Conservation (phyloP, 2,113 vertebrate genomes). For the Thymallus thymallus region DNA sequence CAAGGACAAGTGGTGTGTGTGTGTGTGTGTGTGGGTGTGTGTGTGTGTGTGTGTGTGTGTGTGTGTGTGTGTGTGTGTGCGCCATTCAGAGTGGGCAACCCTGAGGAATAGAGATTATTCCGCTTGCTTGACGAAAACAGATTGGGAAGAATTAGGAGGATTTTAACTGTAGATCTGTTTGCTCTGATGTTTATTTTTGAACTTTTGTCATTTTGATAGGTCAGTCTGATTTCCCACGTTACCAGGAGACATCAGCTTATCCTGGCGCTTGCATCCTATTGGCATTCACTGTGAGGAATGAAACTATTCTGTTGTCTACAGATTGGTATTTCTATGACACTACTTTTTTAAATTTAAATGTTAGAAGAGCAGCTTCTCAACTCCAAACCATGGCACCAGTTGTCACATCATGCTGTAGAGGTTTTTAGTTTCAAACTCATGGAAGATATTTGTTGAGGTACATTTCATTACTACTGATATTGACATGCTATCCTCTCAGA, state of each 20-base stretch:
- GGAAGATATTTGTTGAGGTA: too few species aligned
- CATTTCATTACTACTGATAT: too few species aligned
- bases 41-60: slow-evolving; percentile 4
- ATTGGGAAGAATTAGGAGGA: neutral
- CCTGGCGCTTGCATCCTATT: slow-evolving; percentile 23
- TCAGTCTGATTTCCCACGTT: slow-evolving; percentile 37
- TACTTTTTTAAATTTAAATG: slow-evolving; percentile 9
- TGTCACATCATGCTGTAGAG: too few species aligned
- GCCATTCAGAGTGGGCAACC: neutral
- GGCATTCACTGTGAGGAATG: slow-evolving; percentile 25
- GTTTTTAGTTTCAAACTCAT: too few species aligned
- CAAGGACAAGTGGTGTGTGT: neutral
- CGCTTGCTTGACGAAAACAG: neutral
- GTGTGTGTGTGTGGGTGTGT: neutral
- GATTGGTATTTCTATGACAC: slow-evolving; percentile 3
- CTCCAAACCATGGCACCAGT: too few species aligned
- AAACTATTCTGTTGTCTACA: slow-evolving; percentile 13
- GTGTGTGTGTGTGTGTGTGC: slow-evolving; percentile 1
- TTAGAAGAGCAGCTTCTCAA: neutral
- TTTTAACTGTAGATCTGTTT: slow-evolving; percentile 11
- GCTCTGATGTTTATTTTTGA: slow-evolving; percentile 1
- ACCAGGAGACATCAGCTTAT: slow-evolving; percentile 28
- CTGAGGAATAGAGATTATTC: neutral
- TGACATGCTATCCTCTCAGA: too few species aligned
- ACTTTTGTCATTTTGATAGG: slow-evolving; percentile 46